Conservation (phyloP, 1,140 invertebrate genomes). For the Formica selysi region DNA sequence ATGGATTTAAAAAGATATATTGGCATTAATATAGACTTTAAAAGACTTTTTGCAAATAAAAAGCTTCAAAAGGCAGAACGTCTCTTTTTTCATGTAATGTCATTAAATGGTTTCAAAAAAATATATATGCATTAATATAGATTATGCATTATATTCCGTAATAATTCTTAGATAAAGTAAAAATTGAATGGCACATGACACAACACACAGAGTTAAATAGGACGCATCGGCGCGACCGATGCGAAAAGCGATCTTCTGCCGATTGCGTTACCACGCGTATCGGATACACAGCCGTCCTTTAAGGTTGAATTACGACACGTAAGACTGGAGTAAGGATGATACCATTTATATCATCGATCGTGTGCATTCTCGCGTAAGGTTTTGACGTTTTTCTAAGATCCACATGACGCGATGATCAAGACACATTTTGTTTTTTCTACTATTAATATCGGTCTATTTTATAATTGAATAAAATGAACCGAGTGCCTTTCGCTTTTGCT, state of each 20-base stretch:
- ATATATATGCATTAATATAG: neutral
- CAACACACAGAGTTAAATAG: constrained; percentile 11
- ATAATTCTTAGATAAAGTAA: neutral
- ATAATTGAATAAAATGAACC: constrained; percentile 5
- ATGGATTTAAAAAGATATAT: no score
- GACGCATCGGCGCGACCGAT: constrained; percentile 3
- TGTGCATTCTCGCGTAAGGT: neutral
- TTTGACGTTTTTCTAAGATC: neutral
- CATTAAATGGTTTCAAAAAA: neutral
- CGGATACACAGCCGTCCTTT: constrained; percentile 75
- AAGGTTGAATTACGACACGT: constrained; percentile 80
- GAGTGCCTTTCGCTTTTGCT: neutral
- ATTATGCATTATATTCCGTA: neutral
- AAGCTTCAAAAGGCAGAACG: neutral
- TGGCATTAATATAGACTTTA: neutral
- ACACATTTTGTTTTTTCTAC: neutral
- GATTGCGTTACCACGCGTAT: constrained; percentile 54
- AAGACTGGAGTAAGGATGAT: constrained; percentile 81
- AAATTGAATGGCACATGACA: constrained; percentile 15
- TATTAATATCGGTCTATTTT: neutral
- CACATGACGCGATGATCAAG: neutral
- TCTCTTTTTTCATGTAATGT: neutral
- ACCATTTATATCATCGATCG: constrained; percentile 73
- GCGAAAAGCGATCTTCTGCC: constrained; percentile 34
- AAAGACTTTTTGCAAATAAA: neutral